A percentile compares a stretch with the other conserved stretches of the same genome.
Evolutionary conservation across 1,140 invertebrate species (phyloP).

Genomic region (Hirudo medicinalis): DNA sequence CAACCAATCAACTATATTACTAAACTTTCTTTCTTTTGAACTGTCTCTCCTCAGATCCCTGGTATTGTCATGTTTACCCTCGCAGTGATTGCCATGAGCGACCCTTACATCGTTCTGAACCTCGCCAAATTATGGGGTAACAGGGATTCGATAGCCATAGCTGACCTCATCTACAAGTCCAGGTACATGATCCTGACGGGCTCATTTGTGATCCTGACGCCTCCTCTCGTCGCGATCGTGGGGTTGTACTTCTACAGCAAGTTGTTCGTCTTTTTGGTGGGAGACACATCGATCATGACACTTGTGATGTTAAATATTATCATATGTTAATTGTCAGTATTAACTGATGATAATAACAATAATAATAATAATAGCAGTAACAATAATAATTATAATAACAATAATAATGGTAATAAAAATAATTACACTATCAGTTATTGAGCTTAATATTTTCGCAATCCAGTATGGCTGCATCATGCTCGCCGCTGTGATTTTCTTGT

Average conservation of each 20-base stretch:
- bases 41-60: not conserved
- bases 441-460: not conserved
- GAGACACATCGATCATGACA: not conserved
- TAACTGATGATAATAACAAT: not conserved
- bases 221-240: not conserved
- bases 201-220: not conserved
- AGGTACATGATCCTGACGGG: not conserved
- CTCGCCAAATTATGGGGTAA: not conserved
- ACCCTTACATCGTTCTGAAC: too few relatives aligned
- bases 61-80: not conserved
- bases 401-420: constrained; percentile 1
- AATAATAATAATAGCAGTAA: constrained; percentile 6
- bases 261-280: not conserved
- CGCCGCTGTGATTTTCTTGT: not conserved
- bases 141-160: not conserved
- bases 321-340: not conserved
- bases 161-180: not conserved
- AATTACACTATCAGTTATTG: not conserved
- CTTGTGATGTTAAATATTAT: not conserved
- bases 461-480: not conserved
- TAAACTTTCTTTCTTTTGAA: not conserved
- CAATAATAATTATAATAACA: constrained; percentile 3
- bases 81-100: too few relatives aligned
- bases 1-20: not conserved
- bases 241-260: not conserved